Conservation (phyloP, 1,140 invertebrate species). For the Plutomurus gul region DNA sequence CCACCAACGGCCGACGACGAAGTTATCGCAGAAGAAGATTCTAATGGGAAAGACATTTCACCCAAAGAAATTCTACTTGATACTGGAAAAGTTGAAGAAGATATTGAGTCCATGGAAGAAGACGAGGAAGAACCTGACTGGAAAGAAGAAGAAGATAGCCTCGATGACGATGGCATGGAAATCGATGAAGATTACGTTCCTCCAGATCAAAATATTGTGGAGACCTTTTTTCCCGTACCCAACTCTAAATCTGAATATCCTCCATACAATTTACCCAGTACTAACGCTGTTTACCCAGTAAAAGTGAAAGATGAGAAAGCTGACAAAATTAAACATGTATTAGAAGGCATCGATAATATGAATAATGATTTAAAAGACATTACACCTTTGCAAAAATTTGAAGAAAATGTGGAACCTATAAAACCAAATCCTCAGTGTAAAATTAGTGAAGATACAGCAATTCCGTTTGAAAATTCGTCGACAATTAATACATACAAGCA, state of each 20-base stretch:
- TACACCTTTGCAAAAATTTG: too few relatives aligned
- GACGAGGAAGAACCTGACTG: conserved; percentile 3
- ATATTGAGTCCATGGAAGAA: neutral
- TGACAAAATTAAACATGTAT: too few relatives aligned
- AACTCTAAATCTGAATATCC: too few relatives aligned
- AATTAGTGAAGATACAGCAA: too few relatives aligned
- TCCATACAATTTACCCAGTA: neutral
- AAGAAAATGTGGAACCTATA: too few relatives aligned
- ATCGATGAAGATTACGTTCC: conserved; percentile 55
- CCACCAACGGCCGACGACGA: conserved; percentile 59
- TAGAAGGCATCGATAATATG: too few relatives aligned
- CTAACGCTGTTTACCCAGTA: neutral
- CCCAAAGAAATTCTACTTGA: conserved; percentile 34
- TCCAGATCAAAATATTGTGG: neutral
- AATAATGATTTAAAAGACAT: too few relatives aligned
- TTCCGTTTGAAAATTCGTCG: too few relatives aligned
- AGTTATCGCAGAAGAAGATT: conserved; percentile 68
- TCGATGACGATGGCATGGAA: conserved; percentile 14
- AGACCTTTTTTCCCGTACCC: too few relatives aligned
- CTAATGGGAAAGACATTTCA: conserved; percentile 60
- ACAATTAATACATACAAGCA: too few relatives aligned
- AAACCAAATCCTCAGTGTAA: too few relatives aligned
- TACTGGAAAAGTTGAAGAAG: conserved; percentile 32
- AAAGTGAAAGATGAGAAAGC: too few relatives aligned
- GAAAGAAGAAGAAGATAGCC: neutral